Evolutionary conservation across 2,888 invertebrate genomes (phyloP).

Genomic region (Cephalotes varians): DNA sequence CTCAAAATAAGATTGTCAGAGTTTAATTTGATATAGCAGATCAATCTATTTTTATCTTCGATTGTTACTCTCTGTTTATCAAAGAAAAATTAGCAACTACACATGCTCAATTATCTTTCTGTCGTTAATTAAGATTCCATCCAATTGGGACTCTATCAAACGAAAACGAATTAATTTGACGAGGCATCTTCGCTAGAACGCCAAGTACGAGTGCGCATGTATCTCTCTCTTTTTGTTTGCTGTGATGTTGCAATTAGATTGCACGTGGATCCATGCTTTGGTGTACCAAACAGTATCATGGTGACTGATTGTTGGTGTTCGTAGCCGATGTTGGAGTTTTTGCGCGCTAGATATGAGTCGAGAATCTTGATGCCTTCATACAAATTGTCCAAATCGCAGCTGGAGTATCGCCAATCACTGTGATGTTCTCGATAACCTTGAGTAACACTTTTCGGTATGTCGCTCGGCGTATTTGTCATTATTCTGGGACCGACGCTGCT

Average conservation of each 20-base stretch:
- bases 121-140: too few relatives aligned
- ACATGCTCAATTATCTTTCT: background rate
- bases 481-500: constrained; percentile 64
- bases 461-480: constrained; percentile 16
- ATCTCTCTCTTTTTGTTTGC: background rate
- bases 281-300: constrained; percentile 75
- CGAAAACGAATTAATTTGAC: constrained; percentile 47
- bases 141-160: background rate
- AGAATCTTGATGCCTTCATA: constrained; percentile 80
- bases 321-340: constrained; percentile 42
- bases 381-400: constrained; percentile 78
- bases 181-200: constrained; percentile 59
- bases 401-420: constrained; percentile 61
- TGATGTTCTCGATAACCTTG: background rate
- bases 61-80: background rate
- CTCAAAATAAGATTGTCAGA: background rate
- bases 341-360: constrained; percentile 77
- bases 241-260: background rate
- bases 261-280: constrained; percentile 61
- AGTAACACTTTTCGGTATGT: constrained; percentile 42
- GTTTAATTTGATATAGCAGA: background rate
- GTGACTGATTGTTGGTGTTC: constrained; percentile 58
- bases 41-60: background rate
- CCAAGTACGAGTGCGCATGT: constrained; percentile 47
- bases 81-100: background rate